A percentile compares a stretch with the other conserved stretches of the same genome.
phyloP scores from a whole-genome alignment of 2,888 invertebrate species.

The Antitype chi region DNA sequence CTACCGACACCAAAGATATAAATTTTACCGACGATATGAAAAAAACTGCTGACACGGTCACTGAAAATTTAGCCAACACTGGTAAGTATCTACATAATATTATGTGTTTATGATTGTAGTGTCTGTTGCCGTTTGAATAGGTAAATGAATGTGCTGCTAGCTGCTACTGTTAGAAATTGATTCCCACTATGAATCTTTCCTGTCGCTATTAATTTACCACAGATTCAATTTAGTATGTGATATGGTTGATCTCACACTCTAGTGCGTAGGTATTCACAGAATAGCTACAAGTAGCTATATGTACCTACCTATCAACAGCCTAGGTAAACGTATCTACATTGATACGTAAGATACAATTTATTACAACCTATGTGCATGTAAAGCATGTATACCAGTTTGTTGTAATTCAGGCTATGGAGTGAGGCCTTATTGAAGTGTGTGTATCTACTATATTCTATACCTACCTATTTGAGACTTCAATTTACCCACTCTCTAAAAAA shows the following conservation, averaged over 20 bases:
- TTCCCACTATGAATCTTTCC: constrained; percentile 29
- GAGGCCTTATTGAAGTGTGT: background rate
- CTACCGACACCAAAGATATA: constrained; percentile 94
- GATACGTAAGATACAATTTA: background rate
- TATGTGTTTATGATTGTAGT: background rate
- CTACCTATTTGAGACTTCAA: background rate
- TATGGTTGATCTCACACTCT: constrained; percentile 6
- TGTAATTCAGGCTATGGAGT: background rate
- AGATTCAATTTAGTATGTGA: constrained; percentile 23
- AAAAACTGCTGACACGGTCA: constrained; percentile 73
- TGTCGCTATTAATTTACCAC: constrained; percentile 26
- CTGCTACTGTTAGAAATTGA: constrained; percentile 22
- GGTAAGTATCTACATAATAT: constrained; percentile 70
- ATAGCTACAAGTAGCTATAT: background rate
- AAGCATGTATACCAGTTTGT: background rate
- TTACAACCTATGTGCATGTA: no score
- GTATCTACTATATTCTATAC: no score
- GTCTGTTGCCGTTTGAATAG: background rate
- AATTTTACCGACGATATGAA: constrained; percentile 76
- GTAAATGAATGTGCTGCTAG: background rate
- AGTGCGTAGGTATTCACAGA: background rate
- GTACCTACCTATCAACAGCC: background rate
- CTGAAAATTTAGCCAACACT: constrained; percentile 81
- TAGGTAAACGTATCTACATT: background rate
- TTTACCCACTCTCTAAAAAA: background rate